Evolutionary conservation across 1,140 invertebrate genomes (phyloP), one percentile per base, ranked within the genome.

Genomic region (Bicyclus anynana): DNA sequence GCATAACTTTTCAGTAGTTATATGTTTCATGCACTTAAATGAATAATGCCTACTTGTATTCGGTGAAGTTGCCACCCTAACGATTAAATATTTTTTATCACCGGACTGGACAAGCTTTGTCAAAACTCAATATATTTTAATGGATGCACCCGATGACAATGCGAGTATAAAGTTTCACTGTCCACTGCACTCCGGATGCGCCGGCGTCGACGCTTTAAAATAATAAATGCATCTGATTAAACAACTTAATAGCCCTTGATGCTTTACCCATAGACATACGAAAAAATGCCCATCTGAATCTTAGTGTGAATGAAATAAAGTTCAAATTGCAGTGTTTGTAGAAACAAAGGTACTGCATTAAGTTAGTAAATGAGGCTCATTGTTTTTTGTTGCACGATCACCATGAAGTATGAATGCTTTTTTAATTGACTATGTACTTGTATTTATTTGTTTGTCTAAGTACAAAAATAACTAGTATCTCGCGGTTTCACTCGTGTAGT

Each of bases 351-450:
- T 10, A 5, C 9, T 42, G 35, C 21, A 23, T 60, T 46, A 27
- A 50, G 13, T 55, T 20, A 38, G 13, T 20, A 49, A 56, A 59
- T 27, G 54, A 53, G 50, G 44, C 44, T 50, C 60, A 65, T 58
- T 69, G 59, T 57, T 68, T 59, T 69, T 62, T 57, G 51, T 65
- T 42, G 27, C 26, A 35, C 53, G 48, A 42, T 27, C 26, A 35
- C 54, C 40, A 37, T 26, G 62, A 58, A 57, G 53, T 65, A 54
- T 71, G 61, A 70, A 68, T 68, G 52, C 44, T 55, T 71, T 69
- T n/a, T 68, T 74, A 71, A 74, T 71, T 69, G 70, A 69, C 53
- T 66, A 47, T n/a, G n/a, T n/a, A n/a, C n/a, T n/a, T n/a, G n/a
- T n/a, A n/a, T n/a, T n/a, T n/a, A n/a, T n/a, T n/a, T n/a, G n/a